These are phyloP conservation scores for Ecliptopera silaceata DNA, from an alignment of 2,888 invertebrate species.

Conservation along the genomic window DNA sequence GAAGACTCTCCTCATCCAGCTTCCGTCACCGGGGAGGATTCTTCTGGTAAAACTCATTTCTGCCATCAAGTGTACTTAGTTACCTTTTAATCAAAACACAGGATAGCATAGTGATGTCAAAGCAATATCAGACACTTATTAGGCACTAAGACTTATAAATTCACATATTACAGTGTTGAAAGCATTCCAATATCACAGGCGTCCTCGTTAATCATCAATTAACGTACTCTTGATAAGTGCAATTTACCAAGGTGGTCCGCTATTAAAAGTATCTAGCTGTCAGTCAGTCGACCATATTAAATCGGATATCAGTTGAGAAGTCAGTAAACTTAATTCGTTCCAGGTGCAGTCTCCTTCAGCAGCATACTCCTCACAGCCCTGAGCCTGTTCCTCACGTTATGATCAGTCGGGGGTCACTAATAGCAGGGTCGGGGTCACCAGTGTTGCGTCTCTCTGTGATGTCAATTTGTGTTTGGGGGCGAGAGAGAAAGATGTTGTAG, in stretches of 20 bases:
- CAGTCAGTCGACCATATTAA: too few species aligned
- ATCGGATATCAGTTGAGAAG: not conserved
- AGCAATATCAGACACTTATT: too few species aligned
- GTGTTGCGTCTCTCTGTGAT: constrained; percentile 32
- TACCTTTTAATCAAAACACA: too few species aligned
- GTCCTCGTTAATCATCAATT: too few species aligned
- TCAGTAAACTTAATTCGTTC: constrained; percentile 11
- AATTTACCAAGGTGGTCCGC: too few species aligned
- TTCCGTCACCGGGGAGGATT: constrained; percentile 77
- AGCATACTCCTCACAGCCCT: constrained; percentile 40
- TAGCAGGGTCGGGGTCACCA: not conserved
- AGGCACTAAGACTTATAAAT: too few species aligned
- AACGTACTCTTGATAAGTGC: too few species aligned
- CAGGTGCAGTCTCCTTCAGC: constrained; percentile 40
- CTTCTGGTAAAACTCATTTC: constrained; percentile 50
- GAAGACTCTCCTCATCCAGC: constrained; percentile 83
- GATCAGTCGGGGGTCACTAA: constrained; percentile 38
- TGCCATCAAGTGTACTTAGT: too few species aligned
- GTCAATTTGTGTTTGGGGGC: constrained; percentile 34
- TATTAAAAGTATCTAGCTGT: too few species aligned
- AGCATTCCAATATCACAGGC: too few species aligned
- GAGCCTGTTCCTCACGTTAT: constrained; percentile 47
- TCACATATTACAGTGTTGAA: too few species aligned
- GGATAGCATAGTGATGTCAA: too few species aligned
- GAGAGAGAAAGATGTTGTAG: constrained; percentile 23